These are phyloP conservation scores for Metridium senile DNA, from an alignment of 92 coral and sea anemone species.

Conservation along the genomic window DNA sequence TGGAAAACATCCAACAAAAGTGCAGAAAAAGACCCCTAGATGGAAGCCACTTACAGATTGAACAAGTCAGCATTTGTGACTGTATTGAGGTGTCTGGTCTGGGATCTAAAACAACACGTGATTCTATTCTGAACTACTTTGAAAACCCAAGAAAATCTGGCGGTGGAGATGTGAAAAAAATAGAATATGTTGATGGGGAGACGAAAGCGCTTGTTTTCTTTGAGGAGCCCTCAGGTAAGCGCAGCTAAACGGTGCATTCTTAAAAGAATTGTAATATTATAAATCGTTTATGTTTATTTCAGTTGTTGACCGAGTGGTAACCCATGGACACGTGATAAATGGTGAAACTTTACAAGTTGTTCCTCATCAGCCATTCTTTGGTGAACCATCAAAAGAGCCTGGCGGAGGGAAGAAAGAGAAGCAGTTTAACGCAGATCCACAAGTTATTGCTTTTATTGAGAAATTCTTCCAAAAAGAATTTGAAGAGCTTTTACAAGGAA, in stretches of 20 bases:
- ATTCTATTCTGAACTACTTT: conserved; percentile 57
- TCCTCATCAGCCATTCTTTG: conserved; percentile 52
- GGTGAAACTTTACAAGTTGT: conserved; percentile 18
- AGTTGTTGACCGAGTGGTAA: conserved; percentile 45
- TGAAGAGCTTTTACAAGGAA: conserved; percentile 2
- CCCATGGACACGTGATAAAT: conserved; percentile 35
- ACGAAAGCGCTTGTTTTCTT: conserved; percentile 70
- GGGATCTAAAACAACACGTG: conserved; percentile 34
- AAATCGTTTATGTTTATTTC: not conserved
- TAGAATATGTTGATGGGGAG: conserved; percentile 25
- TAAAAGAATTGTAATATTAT: too few relatives aligned
- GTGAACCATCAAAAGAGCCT: conserved; percentile 20
- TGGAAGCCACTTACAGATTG: conserved; percentile 34
- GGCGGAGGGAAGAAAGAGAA: conserved; percentile 22
- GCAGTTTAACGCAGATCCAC: conserved; percentile 3
- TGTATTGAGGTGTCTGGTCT: conserved; percentile 57
- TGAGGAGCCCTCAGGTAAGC: conserved; percentile 51
- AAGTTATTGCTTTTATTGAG: not conserved
- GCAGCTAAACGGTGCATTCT: not conserved
- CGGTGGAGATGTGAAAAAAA: conserved; percentile 68
- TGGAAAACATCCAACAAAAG: conserved; percentile 20
- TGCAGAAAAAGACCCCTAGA: conserved; percentile 34
- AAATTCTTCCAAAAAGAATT: conserved; percentile 20
- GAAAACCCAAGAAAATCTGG: conserved; percentile 76
- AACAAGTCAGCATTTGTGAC: conserved; percentile 50